phyloP scores from a whole-genome alignment of 2,113 vertebrate species.

The Tupaia chinensis region DNA sequence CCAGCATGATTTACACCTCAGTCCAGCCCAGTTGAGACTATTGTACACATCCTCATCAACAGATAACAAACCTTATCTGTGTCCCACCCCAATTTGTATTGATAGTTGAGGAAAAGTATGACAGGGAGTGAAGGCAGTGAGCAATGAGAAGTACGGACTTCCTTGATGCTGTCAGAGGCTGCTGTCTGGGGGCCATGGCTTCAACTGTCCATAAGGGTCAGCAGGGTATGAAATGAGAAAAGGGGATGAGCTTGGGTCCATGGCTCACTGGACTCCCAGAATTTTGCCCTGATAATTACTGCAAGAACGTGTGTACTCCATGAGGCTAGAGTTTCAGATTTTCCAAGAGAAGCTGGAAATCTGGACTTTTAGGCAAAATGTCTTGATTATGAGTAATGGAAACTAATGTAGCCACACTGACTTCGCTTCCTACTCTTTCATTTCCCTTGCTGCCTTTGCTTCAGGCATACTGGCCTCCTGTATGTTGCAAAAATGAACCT shows the following conservation, averaged over 20 bases:
- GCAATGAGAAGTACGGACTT: background rate
- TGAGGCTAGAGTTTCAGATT: background rate
- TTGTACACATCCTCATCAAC: too few relatives aligned
- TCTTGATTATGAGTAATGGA: background rate
- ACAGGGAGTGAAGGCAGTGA: too few relatives aligned
- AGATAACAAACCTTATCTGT: too few relatives aligned
- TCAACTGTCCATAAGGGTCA: background rate
- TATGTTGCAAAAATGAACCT: background rate
- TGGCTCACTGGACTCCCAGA: background rate
- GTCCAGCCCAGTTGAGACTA: too few relatives aligned
- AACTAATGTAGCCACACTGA: background rate
- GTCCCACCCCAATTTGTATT: too few relatives aligned
- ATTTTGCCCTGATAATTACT: too few relatives aligned
- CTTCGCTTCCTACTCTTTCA: background rate
- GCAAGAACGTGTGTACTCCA: background rate
- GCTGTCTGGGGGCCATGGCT: too few relatives aligned
- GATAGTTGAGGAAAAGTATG: background rate
- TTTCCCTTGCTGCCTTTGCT: background rate
- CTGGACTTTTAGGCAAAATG: background rate
- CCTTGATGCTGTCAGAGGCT: background rate
- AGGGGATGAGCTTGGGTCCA: background rate
- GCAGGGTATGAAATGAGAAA: background rate
- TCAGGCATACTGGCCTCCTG: background rate
- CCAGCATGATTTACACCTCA: too few relatives aligned
- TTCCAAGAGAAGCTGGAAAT: background rate